phyloP scores from a whole-genome alignment of 2,888 invertebrate genomes.

The Acleris sparsana region DNA sequence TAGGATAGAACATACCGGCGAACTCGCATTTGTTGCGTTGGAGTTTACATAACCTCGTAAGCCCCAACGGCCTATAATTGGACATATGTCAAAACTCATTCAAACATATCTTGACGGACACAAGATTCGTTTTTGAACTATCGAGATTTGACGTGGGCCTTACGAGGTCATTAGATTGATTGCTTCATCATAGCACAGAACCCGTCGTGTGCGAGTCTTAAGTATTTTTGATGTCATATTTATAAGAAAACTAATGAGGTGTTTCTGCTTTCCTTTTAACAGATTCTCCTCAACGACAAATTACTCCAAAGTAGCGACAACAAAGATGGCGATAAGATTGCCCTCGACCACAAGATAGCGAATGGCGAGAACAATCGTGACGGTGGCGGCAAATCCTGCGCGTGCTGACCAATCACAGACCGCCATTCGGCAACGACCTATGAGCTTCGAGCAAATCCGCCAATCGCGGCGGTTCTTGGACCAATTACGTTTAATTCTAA shows the following conservation, averaged over 20 bases:
- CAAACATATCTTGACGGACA: too few relatives aligned
- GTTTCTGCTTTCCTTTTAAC: slow-evolving; percentile 44
- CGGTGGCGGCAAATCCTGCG: slow-evolving; percentile 76
- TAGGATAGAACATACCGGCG: too few relatives aligned
- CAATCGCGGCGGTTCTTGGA: slow-evolving; percentile 25
- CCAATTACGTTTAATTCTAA: slow-evolving; percentile 41
- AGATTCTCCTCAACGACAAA: slow-evolving; percentile 92
- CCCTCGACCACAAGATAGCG: slow-evolving; percentile 83
- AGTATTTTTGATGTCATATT: too few relatives aligned
- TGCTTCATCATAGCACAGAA: too few relatives aligned
- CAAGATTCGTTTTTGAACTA: too few relatives aligned
- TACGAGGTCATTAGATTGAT: too few relatives aligned
- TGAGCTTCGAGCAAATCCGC: slow-evolving; percentile 16
- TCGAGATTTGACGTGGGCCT: too few relatives aligned
- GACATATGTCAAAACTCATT: too few relatives aligned
- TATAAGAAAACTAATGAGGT: neutral
- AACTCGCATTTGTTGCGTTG: too few relatives aligned
- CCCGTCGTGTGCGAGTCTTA: too few relatives aligned
- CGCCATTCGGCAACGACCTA: slow-evolving; percentile 18
- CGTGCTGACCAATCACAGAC: slow-evolving; percentile 82
- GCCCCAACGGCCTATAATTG: too few relatives aligned
- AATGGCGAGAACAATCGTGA: slow-evolving; percentile 75
- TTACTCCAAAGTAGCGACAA: slow-evolving; percentile 87
- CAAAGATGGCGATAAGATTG: slow-evolving; percentile 88
- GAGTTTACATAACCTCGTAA: too few relatives aligned